phyloP scores from a whole-genome alignment of 53 echinoderm and acorn worm genomes.

The Arbacia lixula region DNA sequence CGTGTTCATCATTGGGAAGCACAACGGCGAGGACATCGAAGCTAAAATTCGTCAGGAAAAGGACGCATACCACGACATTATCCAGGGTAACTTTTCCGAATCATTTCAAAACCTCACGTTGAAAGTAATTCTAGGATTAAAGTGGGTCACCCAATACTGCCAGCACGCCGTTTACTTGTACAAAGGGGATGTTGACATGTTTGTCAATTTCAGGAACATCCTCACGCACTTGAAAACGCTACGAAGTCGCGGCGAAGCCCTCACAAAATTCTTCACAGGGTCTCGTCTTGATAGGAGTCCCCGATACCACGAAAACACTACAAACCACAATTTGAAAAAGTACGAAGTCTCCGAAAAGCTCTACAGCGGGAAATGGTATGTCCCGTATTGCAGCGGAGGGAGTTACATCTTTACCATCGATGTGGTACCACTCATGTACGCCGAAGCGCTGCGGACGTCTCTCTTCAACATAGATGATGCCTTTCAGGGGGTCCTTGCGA shows the following conservation, averaged over 20 bases:
- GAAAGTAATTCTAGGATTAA: conserved; percentile 59
- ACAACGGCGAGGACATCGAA: neutral
- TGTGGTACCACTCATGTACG: conserved; percentile 38
- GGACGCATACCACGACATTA: conserved; percentile 35
- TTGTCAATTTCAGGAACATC: conserved; percentile 57
- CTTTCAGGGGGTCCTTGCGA: conserved; percentile 37
- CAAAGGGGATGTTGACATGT: conserved; percentile 70
- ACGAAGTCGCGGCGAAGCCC: neutral
- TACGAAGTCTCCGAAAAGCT: conserved; percentile 5
- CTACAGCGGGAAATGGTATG: conserved; percentile 22
- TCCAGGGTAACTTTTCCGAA: conserved; percentile 62
- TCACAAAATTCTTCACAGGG: neutral
- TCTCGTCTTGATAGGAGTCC: neutral
- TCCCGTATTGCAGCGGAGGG: conserved; percentile 51
- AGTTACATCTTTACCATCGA: conserved; percentile 40
- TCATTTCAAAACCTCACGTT: conserved; percentile 43
- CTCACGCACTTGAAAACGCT: no score
- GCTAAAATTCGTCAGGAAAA: conserved; percentile 1
- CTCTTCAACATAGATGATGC: conserved; percentile 37
- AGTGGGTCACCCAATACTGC: conserved; percentile 54
- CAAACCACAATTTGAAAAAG: conserved; percentile 2
- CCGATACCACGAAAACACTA: no score
- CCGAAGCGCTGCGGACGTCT: neutral
- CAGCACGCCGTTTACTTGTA: conserved; percentile 48
- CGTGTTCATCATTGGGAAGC: conserved; percentile 34